Percentiles rank a stretch among this genome's conserved stretches.
Evolutionary conservation across 2,113 vertebrate species (phyloP).

Genomic region (Hirundichthys speculiger): DNA sequence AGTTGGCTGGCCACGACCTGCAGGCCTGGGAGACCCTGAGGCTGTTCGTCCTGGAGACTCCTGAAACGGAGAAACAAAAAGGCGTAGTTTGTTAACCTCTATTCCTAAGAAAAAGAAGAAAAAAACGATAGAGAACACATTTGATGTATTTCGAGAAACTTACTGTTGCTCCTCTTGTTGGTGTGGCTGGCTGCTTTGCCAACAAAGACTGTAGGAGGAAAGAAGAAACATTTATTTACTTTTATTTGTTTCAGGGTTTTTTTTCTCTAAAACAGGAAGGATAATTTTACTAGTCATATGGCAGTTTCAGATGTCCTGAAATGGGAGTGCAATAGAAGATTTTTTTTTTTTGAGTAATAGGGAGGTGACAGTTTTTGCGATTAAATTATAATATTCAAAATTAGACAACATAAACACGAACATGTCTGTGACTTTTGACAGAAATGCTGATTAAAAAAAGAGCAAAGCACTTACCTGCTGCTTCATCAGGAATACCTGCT

Average conservation of each 20-base stretch:
- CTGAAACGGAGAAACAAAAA: conserved; percentile 64
- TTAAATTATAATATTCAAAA: neutral
- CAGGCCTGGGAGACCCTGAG: conserved; percentile 91
- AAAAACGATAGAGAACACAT: neutral
- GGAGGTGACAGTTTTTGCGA: too few species aligned
- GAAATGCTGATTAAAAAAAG: conserved; percentile 2
- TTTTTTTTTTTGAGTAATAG: neutral
- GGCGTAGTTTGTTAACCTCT: too few species aligned
- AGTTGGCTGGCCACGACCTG: conserved; percentile 87
- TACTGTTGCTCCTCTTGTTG: conserved; percentile 93
- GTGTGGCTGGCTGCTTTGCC: conserved; percentile 96
- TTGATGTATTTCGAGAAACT: conserved; percentile 71
- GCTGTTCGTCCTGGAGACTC: conserved; percentile 93
- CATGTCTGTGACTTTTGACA: neutral
- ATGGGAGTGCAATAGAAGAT: neutral
- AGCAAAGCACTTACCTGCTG: conserved; percentile 87
- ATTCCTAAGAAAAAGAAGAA: neutral
- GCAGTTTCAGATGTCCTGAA: too few species aligned
- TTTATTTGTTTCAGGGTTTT: too few species aligned
- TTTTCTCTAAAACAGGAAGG: too few species aligned
- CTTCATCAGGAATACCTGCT: conserved; percentile 99
- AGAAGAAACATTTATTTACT: neutral
- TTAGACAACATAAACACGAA: neutral
- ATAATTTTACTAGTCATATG: too few species aligned
- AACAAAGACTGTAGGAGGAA: conserved; percentile 85